phyloP scores from a whole-genome alignment of 2,113 vertebrate species.

The Dascyllus trimaculatus region DNA sequence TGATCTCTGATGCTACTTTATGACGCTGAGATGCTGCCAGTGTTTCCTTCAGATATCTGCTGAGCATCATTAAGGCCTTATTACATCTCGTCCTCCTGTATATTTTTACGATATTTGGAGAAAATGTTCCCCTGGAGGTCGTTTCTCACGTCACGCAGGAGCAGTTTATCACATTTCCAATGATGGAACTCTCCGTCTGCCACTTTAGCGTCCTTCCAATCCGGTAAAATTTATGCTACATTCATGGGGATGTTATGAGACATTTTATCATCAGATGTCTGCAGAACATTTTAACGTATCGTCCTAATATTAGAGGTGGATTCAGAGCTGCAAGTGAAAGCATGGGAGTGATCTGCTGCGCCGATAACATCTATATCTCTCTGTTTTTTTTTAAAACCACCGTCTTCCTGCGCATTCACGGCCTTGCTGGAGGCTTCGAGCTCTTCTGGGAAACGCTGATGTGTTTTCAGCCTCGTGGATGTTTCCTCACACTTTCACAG shows the following conservation, averaged over 20 bases:
- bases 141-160: constrained; percentile 49
- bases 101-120: constrained; percentile 46
- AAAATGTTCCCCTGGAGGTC: constrained; percentile 34
- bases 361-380: not conserved
- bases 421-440: constrained; percentile 42
- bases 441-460: constrained; percentile 40
- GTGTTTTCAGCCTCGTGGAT: constrained; percentile 26
- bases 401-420: not conserved
- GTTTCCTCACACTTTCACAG: constrained; percentile 16
- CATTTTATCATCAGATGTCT: constrained; percentile 10
- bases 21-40: no score
- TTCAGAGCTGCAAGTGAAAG: not conserved
- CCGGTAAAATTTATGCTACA: no score
- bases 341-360: no score
- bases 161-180: constrained; percentile 53
- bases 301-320: not conserved
- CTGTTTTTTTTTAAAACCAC: not conserved
- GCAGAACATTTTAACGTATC: constrained; percentile 6
- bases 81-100: not conserved
- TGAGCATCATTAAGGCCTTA: constrained; percentile 44
- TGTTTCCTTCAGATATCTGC: constrained; percentile 1
- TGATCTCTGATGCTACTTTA: not conserved
- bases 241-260: constrained; percentile 15
- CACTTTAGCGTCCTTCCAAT: not conserved
- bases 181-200: constrained; percentile 35